Evolutionary conservation across 2,888 invertebrate genomes (phyloP).

Genomic region (Tanytarsus gracilentus): DNA sequence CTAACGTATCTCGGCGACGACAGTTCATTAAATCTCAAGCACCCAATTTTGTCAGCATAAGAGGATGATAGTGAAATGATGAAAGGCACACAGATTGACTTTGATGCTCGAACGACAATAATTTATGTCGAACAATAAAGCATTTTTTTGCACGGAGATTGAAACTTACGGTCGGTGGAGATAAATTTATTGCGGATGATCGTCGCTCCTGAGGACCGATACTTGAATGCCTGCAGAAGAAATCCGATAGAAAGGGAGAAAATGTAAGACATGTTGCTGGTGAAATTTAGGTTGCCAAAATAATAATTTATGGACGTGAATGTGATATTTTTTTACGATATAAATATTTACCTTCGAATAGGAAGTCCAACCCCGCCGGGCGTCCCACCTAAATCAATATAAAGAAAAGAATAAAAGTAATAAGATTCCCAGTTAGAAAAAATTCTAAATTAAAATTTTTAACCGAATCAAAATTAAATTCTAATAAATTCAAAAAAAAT

Average conservation of each 20-base stretch:
- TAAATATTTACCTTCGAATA: slow-evolving; percentile 13
- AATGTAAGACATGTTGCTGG: neutral
- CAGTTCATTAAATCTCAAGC: too few species aligned
- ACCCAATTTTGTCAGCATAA: too few species aligned
- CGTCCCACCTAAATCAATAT: slow-evolving; percentile 2
- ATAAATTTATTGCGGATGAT: slow-evolving; percentile 73
- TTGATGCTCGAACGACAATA: too few species aligned
- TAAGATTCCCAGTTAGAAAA: too few species aligned
- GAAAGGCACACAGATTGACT: too few species aligned
- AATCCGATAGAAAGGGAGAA: neutral
- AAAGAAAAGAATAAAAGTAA: neutral
- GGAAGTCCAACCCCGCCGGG: slow-evolving; percentile 22
- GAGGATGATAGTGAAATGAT: too few species aligned
- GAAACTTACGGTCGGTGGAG: slow-evolving; percentile 84
- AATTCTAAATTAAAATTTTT: too few species aligned
- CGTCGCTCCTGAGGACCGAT: slow-evolving; percentile 84
- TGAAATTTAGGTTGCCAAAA: neutral
- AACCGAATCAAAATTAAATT: slow-evolving; percentile 42
- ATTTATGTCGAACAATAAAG: too few species aligned
- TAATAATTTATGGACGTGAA: neutral
- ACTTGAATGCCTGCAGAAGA: slow-evolving; percentile 61
- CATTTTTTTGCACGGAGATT: too few species aligned
- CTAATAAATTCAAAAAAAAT: too few species aligned
- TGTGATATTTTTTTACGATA: neutral
- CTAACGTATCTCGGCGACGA: too few species aligned